Evolutionary conservation across 2,888 invertebrate species (phyloP).

Genomic region (Conomelus anceps): DNA sequence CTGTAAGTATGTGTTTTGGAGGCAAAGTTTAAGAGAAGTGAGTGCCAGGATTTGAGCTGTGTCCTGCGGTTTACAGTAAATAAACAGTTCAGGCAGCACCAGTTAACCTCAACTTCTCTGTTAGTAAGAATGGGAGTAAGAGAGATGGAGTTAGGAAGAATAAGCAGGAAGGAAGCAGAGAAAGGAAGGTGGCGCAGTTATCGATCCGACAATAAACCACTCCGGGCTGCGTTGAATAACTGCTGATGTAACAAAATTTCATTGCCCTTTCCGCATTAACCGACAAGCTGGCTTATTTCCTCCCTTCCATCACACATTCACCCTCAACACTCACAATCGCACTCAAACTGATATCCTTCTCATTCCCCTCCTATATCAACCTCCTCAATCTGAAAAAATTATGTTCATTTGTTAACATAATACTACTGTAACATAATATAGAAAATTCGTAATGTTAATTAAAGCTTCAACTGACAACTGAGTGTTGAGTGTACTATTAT

Average conservation of each 20-base stretch:
- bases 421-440: no score
- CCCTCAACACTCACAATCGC: neutral
- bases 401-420: no score
- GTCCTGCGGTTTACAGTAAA: conserved; percentile 5
- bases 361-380: neutral
- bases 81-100: conserved; percentile 2
- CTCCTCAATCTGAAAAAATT: no score
- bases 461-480: no score
- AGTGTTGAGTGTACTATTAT: no score
- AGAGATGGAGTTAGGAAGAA: neutral
- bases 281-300: neutral
- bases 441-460: no score
- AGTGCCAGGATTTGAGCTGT: conserved; percentile 3
- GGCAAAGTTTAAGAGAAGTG: neutral
- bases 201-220: neutral
- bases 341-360: neutral
- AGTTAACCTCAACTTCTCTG: neutral
- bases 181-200: neutral
- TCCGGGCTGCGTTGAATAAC: conserved; percentile 4
- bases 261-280: conserved; percentile 9
- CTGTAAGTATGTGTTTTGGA: conserved; percentile 1
- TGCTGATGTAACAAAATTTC: conserved; percentile 14
- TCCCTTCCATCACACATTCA: neutral
- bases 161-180: neutral
- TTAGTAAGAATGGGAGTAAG: neutral